Evolutionary conservation across 1,140 invertebrate species (phyloP), one percentile per base, ranked within the genome.

Genomic region (Euura lappo): DNA sequence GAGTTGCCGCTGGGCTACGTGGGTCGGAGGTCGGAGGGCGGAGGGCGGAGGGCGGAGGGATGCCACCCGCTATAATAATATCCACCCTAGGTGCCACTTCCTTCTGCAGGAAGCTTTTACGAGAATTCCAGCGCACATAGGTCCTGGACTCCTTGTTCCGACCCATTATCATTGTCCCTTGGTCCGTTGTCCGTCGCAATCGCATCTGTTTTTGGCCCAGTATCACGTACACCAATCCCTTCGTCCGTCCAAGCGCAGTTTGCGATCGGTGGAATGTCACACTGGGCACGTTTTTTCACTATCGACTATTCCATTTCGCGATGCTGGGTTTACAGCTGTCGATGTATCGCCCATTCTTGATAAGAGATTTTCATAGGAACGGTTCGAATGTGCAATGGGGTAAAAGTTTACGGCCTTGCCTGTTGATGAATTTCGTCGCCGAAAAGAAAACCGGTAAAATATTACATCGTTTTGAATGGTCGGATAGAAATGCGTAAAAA

Each of bases 81-180:
- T 60, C 51, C 13, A 60, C 51, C 51, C 51, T n/a, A 8, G 51
- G 51, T 60, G 51, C 28, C 28, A 28, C 51, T 60, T 60, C 51
- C 51, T 60, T 60, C 51, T 60, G 51, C 51, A 60, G 51, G 51
- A 60, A 60, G 51, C 51, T 60, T 60, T 60, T 60, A 60, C 51
- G 51, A 60, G 51, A 60, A 60, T n/a, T n/a, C 51, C 13, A 8
- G 8, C 51, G 10, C 51, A 8, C 51, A 7, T 11, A 6, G 6
- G 6, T 11, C 47, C 47, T 51, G 6, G 6, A 6, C 11, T 11
- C 47, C 47, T 51, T 1, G 6, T 11, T 51, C 11, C 47, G 6
- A 7, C 47, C 47, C 47, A 51, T 51, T 11, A 11, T n/a, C 51
- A 60, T 11, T 60, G 51, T n/a, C 10, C 51, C 51, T 28, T 28